A percentile compares a stretch with the other conserved stretches of the same genome.
Conservation (phyloP, 2,888 invertebrate genomes). For the Punctoribates punctum region DNA sequence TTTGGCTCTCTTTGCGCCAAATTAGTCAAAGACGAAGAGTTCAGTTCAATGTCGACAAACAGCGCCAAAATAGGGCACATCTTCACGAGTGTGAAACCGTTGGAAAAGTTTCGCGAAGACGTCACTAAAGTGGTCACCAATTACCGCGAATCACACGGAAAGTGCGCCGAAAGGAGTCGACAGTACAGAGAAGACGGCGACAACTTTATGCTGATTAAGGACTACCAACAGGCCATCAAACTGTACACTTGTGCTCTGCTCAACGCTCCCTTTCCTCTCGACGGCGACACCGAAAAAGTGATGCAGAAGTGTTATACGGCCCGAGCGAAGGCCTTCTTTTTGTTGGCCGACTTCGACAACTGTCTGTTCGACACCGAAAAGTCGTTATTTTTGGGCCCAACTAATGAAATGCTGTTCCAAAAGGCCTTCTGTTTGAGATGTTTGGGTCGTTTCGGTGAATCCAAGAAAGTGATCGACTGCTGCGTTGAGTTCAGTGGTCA, state of each 20-base stretch:
- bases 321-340: background rate
- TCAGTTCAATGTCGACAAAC: background rate
- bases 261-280: background rate
- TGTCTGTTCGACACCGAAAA: background rate
- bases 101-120: conserved; percentile 1
- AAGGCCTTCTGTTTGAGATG: background rate
- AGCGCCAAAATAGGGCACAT: background rate
- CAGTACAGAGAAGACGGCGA: background rate
- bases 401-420: background rate
- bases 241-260: background rate
- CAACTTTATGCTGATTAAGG: background rate
- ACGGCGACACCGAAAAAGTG: background rate
- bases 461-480: background rate
- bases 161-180: background rate
- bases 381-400: background rate
- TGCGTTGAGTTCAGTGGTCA: background rate
- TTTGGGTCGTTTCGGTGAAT: background rate
- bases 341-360: background rate
- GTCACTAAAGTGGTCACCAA: background rate
- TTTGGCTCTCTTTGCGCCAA: background rate
- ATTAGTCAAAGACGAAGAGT: conserved; percentile 3
- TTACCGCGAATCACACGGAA: background rate
- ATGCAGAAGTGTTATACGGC: background rate
- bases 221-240: background rate
- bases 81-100: background rate